Conservation (phyloP, 2,113 vertebrate genomes). For the Tinamus guttatus region DNA sequence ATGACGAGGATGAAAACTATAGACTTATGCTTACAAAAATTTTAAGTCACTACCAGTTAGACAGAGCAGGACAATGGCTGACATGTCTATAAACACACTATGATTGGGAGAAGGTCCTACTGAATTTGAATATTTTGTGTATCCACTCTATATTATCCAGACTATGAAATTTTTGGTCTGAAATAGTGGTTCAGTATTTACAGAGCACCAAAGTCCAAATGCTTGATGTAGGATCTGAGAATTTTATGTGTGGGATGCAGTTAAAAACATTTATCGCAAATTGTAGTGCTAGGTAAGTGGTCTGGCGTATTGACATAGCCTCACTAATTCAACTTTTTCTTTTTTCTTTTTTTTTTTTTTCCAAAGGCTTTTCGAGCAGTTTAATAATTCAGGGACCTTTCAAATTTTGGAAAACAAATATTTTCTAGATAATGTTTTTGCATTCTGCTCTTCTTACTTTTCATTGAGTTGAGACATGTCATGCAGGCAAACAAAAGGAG, state of each 20-base stretch:
- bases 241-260: neutral
- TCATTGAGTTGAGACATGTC: neutral
- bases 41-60: neutral
- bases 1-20: neutral
- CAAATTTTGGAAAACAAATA: neutral
- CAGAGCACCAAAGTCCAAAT: neutral
- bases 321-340: neutral
- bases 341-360: no score
- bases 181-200: neutral
- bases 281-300: neutral
- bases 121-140: neutral
- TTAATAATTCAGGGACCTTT: neutral
- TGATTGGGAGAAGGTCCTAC: neutral
- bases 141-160: neutral
- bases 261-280: neutral
- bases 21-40: neutral
- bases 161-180: neutral
- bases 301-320: neutral
- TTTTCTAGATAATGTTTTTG: neutral
- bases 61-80: neutral
- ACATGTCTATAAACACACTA: neutral
- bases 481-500: neutral
- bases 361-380: no score
- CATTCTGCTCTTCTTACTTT: neutral
- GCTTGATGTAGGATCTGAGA: neutral